Base-by-base conservation (phyloP, 1,140 invertebrate genomes). In the Helicoverpa zea region DNA sequence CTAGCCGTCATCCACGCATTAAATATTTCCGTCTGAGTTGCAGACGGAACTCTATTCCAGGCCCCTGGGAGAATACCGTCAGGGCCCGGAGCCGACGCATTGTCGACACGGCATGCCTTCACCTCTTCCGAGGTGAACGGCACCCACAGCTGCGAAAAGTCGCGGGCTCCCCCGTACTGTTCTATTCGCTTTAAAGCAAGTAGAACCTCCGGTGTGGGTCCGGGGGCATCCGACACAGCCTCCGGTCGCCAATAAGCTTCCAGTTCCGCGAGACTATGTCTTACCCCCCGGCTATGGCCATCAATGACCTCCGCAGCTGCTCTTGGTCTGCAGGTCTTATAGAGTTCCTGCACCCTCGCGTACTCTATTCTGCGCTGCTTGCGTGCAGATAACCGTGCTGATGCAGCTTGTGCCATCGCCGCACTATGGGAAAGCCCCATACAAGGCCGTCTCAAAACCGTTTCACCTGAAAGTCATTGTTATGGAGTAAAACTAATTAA, bases 201-300 rank as follows among this genome's bases (percentile, higher is more conserved):
- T 35, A 87, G 49, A 66, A 73, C 83, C 30, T 81, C 76, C 74
- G 80, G 78, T 79, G 83, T 81, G 13, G 85, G 82, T 64, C 84
- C 81, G 9, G 76, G 14, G 3, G 84, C 87, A 3, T 43, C 61
- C 1, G 85, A 86, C 85, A 83, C 83, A 12, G 47, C 72, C 72
- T 87, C 85, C 12, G 86, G 86, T 59, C 86, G 83, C 84, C 87
- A 88, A 64, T 85, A 87, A 79, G 84, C 81, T 84, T 89, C 88
- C 84, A 87, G 23, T 23, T 61, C 58, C 10, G 58, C 0, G 1
- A 29, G 3, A 29, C 23, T 30, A 23, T 61, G 59, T 12, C 29
- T 58, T 7, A 58, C 4, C 7, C 56, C 56, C 29, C 70, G 49
- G 23, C 7, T 58, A 23, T 10, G 16, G 1, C 56, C 56, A 18